Evolutionary conservation across 2,888 invertebrate genomes (phyloP).

Genomic region (Caenorhabditis auriculariae): DNA sequence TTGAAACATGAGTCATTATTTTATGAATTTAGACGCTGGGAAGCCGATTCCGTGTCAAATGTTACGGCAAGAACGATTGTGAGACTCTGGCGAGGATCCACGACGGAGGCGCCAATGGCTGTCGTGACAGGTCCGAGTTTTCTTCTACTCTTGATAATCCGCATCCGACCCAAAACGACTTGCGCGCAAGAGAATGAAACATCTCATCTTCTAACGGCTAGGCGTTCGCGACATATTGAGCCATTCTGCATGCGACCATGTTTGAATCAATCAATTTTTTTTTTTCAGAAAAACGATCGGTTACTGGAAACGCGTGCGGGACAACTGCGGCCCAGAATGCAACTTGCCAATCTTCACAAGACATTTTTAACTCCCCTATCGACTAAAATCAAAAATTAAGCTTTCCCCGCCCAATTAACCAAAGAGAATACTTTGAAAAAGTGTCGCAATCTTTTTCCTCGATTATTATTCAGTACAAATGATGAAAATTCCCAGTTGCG

Average conservation of each 20-base stretch:
- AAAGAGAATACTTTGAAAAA: no score
- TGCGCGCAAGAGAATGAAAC: no score
- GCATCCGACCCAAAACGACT: no score
- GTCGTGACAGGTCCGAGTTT: constrained; percentile 32
- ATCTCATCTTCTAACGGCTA: no score
- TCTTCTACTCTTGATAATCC: no score
- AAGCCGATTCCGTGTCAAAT: constrained; percentile 57
- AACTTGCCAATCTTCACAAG: constrained; percentile 28
- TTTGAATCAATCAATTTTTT: neutral
- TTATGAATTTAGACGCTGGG: constrained; percentile 38
- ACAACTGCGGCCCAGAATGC: constrained; percentile 36
- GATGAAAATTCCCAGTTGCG: no score
- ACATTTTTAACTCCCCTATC: constrained; percentile 28
- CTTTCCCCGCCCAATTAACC: no score
- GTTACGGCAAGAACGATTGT: constrained; percentile 62
- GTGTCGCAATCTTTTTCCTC: no score
- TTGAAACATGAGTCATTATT: neutral
- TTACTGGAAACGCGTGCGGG: constrained; percentile 41
- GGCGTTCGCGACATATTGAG: no score
- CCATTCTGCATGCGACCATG: neutral
- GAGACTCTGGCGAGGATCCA: constrained; percentile 60
- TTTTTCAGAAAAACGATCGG: constrained; percentile 25
- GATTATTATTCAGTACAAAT: no score
- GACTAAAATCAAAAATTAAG: no score
- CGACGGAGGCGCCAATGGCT: constrained; percentile 62